A percentile compares a stretch with the other conserved stretches of the same genome.
These are phyloP conservation scores for Scaptomyza parva DNA, from an alignment of 2,888 invertebrate species.

Conservation along the genomic window DNA sequence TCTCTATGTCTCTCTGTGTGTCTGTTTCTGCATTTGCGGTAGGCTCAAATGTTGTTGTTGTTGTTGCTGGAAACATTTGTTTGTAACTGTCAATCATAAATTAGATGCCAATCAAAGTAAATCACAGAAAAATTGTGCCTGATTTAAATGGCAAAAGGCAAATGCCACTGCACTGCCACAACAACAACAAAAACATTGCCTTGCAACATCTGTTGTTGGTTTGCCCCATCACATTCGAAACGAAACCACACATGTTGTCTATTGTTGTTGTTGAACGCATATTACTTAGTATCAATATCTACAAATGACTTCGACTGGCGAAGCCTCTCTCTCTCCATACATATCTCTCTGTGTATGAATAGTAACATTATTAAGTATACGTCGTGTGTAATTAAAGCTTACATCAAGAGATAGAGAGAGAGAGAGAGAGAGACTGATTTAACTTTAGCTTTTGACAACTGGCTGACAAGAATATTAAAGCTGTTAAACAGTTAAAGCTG, in stretches of 20 bases:
- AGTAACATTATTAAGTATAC: conserved; percentile 42
- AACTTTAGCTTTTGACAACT: conserved; percentile 41
- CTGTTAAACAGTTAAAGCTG: no score
- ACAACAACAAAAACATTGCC: conserved; percentile 4
- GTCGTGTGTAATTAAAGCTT: conserved; percentile 28
- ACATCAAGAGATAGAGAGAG: not conserved
- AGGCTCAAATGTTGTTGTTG: conserved; percentile 46
- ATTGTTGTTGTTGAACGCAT: not conserved
- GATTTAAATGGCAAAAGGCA: conserved; percentile 65
- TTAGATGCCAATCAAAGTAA: conserved; percentile 77
- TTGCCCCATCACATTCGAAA: no score
- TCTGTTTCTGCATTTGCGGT: conserved; percentile 65
- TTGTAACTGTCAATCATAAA: conserved; percentile 81
- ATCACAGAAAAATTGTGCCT: conserved; percentile 69
- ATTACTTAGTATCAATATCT: conserved; percentile 21
- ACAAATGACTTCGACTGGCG: conserved; percentile 3
- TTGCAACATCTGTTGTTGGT: conserved; percentile 31
- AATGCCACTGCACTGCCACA: conserved; percentile 36
- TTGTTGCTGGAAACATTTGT: conserved; percentile 42
- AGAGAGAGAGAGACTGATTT: conserved; percentile 12
- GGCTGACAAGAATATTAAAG: conserved; percentile 47
- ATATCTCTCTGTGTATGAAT: no score
- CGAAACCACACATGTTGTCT: conserved; percentile 36
- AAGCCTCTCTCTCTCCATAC: no score
- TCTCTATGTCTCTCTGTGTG: conserved; percentile 13